Conservation (phyloP, 2,888 invertebrate genomes). For the Cephus rjabovi region DNA sequence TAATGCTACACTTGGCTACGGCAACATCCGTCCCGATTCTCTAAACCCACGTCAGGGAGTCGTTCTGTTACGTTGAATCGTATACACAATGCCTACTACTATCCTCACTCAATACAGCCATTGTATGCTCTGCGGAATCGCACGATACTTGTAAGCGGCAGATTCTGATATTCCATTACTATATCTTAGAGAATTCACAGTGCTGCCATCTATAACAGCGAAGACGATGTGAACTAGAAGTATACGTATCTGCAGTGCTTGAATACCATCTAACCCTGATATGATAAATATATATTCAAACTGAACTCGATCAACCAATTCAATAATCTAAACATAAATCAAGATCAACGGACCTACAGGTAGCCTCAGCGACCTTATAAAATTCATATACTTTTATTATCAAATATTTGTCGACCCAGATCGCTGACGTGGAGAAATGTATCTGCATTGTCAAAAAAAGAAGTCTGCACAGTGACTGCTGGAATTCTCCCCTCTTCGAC, state of each 20-base stretch:
- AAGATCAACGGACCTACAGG: background rate
- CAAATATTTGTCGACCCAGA: background rate
- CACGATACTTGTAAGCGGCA: slow-evolving; percentile 57
- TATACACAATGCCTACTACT: slow-evolving; percentile 59
- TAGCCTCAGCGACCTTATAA: background rate
- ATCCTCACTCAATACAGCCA: slow-evolving; percentile 43
- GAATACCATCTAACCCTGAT: too few relatives aligned
- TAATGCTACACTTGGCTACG: slow-evolving; percentile 14
- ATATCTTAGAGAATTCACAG: background rate
- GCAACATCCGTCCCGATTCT: slow-evolving; percentile 31
- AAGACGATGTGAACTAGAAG: background rate
- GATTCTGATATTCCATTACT: slow-evolving; percentile 57
- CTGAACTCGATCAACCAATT: background rate
- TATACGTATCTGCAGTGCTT: background rate
- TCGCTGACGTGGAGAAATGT: background rate
- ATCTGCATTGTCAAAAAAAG: background rate
- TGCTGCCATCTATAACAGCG: background rate
- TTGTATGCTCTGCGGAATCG: slow-evolving; percentile 46
- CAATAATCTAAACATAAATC: background rate
- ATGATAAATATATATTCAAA: background rate
- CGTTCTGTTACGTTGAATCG: slow-evolving; percentile 46
- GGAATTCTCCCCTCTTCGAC: background rate
- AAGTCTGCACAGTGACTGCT: background rate
- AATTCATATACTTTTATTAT: background rate
- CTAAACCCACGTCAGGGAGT: slow-evolving; percentile 31